These are phyloP conservation scores for Gonocerus acuteangulatus DNA, from an alignment of 2,888 invertebrate species.

Conservation along the genomic window DNA sequence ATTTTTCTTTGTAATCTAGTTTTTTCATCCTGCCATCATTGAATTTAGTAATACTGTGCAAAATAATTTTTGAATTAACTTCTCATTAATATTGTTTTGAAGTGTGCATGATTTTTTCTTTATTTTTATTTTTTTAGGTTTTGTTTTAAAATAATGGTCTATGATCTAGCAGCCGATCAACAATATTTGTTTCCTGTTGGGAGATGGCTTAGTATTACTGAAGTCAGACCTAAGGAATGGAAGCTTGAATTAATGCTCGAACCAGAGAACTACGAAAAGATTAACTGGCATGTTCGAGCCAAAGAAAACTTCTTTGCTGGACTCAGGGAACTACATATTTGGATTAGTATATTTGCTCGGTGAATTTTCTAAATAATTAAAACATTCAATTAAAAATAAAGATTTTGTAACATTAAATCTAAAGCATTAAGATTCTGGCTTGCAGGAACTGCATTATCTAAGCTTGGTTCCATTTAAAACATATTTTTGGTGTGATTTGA, in stretches of 20 bases:
- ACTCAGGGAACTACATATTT: conserved; percentile 27
- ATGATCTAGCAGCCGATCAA: conserved; percentile 27
- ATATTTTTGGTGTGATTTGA: too few species aligned
- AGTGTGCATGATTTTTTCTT: too few species aligned
- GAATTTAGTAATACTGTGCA: too few species aligned
- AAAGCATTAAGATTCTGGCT: too few species aligned
- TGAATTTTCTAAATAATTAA: neutral
- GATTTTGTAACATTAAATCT: too few species aligned
- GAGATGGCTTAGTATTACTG: conserved; percentile 33
- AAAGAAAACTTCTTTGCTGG: conserved; percentile 19
- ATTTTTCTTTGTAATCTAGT: too few species aligned
- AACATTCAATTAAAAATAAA: too few species aligned
- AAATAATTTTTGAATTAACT: too few species aligned
- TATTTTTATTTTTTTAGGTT: conserved; percentile 21
- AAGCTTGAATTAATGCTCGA: conserved; percentile 9
- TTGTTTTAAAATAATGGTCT: conserved; percentile 34
- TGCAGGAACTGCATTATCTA: too few species aligned
- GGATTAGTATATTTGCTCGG: conserved; percentile 30
- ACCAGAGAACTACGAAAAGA: neutral
- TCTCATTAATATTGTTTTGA: too few species aligned
- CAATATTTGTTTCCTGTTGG: conserved; percentile 32
- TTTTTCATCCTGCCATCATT: too few species aligned
- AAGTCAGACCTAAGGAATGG: conserved; percentile 1
- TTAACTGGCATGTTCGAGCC: conserved; percentile 1
- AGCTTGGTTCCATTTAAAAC: too few species aligned